Conservation (phyloP, 1,140 invertebrate genomes). For the Rhopalosiphum padi region DNA sequence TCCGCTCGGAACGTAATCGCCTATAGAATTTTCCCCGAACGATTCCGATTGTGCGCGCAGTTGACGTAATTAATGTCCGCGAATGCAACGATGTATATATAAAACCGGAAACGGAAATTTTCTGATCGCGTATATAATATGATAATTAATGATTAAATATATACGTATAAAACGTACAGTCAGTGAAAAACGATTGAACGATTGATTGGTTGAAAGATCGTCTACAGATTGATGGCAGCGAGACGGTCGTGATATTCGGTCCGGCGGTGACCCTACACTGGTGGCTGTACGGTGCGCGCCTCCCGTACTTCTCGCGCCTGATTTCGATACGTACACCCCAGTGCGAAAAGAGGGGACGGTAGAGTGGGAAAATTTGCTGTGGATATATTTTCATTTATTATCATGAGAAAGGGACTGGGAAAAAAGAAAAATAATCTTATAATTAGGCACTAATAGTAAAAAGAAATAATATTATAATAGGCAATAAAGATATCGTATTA, state of each 20-base stretch:
- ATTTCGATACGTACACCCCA: neutral
- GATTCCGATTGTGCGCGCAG: neutral
- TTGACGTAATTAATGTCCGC: too few species aligned
- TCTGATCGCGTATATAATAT: neutral
- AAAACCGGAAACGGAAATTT: neutral
- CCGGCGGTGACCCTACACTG: neutral
- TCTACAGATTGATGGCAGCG: neutral
- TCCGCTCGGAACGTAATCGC: neutral
- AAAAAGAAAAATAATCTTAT: constrained; percentile 7
- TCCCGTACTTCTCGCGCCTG: neutral
- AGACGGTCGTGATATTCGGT: neutral
- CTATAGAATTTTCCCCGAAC: neutral
- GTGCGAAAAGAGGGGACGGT: neutral
- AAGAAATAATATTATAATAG: neutral
- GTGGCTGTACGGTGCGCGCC: neutral
- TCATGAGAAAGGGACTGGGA: neutral
- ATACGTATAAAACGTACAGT: neutral
- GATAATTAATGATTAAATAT: neutral
- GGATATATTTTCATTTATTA: neutral
- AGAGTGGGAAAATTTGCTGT: neutral
- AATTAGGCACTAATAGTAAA: neutral
- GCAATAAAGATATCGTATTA: neutral
- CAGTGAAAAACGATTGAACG: too few species aligned
- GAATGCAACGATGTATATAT: neutral
- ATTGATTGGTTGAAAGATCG: neutral